phyloP scores from a whole-genome alignment of 1,140 invertebrate genomes.

The Eriosoma lanigerum region DNA sequence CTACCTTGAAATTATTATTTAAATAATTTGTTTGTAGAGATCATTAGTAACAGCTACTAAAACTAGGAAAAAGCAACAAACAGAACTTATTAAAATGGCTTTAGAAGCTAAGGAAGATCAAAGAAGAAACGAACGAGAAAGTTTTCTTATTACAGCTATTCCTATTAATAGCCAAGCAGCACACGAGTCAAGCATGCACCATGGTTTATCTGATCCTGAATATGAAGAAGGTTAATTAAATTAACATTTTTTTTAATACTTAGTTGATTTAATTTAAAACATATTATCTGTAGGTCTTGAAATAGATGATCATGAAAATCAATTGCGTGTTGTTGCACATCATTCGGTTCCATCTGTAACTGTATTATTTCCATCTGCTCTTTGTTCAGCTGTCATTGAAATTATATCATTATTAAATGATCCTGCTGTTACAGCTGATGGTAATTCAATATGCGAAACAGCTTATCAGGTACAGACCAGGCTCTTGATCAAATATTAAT shows the following conservation, averaged over 20 bases:
- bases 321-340: conserved; percentile 65
- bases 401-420: conserved; percentile 96
- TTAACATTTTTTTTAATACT: not conserved
- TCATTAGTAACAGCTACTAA: conserved; percentile 97
- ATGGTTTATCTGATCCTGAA: conserved; percentile 79
- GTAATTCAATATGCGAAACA: conserved; percentile 85
- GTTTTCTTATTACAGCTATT: conserved; percentile 95
- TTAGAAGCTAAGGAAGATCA: conserved; percentile 94
- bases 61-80: conserved; percentile 97
- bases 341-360: conserved; percentile 88
- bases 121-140: conserved; percentile 89
- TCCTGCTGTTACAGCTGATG: conserved; percentile 91
- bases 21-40: conserved; percentile 65
- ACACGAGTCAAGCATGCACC: conserved; percentile 90
- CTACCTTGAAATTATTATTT: too few species aligned
- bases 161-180: conserved; percentile 93
- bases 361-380: conserved; percentile 92
- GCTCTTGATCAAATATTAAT: not conserved
- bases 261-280: not conserved
- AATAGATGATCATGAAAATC: conserved; percentile 54
- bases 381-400: conserved; percentile 92
- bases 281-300: not conserved
- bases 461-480: conserved; percentile 73
- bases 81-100: conserved; percentile 93
- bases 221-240: conserved; percentile 73